A percentile compares a stretch with the other conserved stretches of the same genome.
Conservation (phyloP, 2,888 invertebrate species). For the Eupeodes latifasciatus region DNA sequence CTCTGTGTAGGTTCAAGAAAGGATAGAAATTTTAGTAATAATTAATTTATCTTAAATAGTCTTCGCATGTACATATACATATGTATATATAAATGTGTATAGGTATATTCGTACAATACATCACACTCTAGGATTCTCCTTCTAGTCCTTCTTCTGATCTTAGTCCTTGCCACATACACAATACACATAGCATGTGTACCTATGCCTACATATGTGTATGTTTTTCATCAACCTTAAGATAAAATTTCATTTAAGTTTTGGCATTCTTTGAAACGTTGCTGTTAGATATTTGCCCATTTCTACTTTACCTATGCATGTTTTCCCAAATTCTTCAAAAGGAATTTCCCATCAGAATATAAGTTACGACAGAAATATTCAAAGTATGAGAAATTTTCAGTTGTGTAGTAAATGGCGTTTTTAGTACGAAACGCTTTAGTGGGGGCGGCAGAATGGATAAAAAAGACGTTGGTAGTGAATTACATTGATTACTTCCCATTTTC, state of each 20-base stretch:
- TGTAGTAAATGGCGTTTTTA: background rate
- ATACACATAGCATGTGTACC: background rate
- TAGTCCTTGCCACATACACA: background rate
- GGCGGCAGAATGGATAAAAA: no score
- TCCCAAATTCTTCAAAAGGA: slow-evolving; percentile 48
- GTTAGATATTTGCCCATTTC: slow-evolving; percentile 53
- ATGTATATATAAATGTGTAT: background rate
- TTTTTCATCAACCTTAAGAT: slow-evolving; percentile 58
- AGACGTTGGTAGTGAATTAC: no score
- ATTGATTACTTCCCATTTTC: no score
- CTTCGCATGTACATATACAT: background rate
- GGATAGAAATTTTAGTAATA: slow-evolving; percentile 60
- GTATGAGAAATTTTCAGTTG: background rate
- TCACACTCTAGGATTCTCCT: background rate
- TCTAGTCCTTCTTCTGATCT: background rate
- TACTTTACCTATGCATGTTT: slow-evolving; percentile 34
- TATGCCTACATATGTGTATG: slow-evolving; percentile 3
- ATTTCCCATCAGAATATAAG: slow-evolving; percentile 27
- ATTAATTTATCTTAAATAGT: slow-evolving; percentile 61
- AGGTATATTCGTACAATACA: no score
- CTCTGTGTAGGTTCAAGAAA: slow-evolving; percentile 23
- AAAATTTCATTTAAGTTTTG: slow-evolving; percentile 69
- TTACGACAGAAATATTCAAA: background rate
- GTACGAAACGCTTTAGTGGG: no score
- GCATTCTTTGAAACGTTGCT: slow-evolving; percentile 69